Conservation (phyloP, 2,113 vertebrate genomes). For the Acinonyx jubatus region DNA sequence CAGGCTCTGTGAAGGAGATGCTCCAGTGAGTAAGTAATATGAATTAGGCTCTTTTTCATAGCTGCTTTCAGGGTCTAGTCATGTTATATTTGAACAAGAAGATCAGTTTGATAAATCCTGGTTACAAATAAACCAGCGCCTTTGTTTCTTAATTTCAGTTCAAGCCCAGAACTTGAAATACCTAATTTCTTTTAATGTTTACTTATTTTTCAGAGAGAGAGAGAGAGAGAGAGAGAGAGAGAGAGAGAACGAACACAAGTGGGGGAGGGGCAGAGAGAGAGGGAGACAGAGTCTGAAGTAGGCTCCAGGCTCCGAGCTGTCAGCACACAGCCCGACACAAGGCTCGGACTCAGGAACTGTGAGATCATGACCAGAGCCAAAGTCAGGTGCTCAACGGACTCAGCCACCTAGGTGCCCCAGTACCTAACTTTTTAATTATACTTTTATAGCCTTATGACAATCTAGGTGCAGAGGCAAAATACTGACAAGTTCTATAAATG, state of each 20-base stretch:
- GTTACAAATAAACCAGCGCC: conserved; percentile 34
- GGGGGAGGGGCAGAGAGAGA: no score
- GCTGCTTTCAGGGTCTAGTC: background rate
- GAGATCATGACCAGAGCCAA: no score
- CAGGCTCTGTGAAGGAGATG: background rate
- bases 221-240: no score
- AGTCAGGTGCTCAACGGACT: no score
- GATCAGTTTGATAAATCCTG: background rate
- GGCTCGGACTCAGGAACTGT: no score
- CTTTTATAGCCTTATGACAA: background rate
- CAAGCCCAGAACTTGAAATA: background rate
- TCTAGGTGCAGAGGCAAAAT: background rate
- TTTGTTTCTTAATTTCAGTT: conserved; percentile 38
- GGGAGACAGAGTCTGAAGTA: no score
- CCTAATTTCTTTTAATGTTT: background rate
- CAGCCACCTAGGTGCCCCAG: no score
- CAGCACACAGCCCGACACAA: no score
- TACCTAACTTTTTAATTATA: background rate
- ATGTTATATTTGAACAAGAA: background rate
- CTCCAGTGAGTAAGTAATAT: background rate
- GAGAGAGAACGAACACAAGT: no score
- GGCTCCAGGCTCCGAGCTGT: no score
- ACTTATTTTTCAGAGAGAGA: no score
- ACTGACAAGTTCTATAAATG: background rate
- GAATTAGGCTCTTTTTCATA: background rate